phyloP scores from a whole-genome alignment of 2,888 invertebrate species.

The Macrophya annulata region DNA sequence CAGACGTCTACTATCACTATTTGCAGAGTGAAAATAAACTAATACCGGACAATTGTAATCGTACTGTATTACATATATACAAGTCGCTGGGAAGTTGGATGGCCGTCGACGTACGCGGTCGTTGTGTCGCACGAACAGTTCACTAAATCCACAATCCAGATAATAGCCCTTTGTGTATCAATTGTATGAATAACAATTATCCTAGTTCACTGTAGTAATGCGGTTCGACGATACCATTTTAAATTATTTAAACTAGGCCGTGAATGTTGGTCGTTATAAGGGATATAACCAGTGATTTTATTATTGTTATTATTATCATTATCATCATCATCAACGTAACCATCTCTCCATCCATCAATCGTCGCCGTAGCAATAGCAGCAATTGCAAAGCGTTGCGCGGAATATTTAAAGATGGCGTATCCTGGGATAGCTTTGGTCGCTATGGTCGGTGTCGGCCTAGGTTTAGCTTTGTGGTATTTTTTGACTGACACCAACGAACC shows the following conservation, averaged over 20 bases:
- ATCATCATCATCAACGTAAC: not conserved
- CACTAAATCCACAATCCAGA: conserved; percentile 5
- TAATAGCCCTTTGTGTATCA: conserved; percentile 27
- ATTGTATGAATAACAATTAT: conserved; percentile 20
- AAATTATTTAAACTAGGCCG: not conserved
- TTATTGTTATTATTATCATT: not conserved
- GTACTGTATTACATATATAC: not conserved
- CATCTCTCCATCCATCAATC: conserved; percentile 3
- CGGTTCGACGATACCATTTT: not conserved
- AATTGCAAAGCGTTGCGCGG: not conserved
- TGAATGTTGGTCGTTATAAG: not conserved
- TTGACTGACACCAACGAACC: conserved; percentile 59
- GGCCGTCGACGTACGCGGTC: conserved; percentile 20
- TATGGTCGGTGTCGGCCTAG: conserved; percentile 66
- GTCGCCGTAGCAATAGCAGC: not conserved
- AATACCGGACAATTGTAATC: conserved; percentile 8
- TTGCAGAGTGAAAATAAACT: not conserved
- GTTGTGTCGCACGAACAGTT: conserved; percentile 14
- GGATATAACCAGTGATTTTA: conserved; percentile 5
- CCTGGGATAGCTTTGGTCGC: conserved; percentile 67
- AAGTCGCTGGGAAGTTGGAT: conserved; percentile 21
- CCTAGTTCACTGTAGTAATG: not conserved
- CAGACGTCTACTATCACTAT: conserved; percentile 14
- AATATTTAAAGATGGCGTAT: conserved; percentile 63
- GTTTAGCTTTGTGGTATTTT: conserved; percentile 67